phyloP scores from a whole-genome alignment of 2,888 invertebrate species.

The Bibio marci region DNA sequence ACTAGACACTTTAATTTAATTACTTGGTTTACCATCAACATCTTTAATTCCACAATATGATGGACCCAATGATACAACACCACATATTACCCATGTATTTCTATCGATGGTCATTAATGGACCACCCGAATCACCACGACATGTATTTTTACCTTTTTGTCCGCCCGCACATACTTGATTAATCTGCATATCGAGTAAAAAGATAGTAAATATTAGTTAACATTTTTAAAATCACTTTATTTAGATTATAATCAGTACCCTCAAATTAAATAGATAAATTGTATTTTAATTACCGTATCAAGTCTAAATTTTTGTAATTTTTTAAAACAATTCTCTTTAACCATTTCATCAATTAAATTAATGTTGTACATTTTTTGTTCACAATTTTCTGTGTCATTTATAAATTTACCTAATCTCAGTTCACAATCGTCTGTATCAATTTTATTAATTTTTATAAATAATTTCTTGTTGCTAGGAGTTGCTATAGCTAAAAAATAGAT shows the following conservation, averaged over 20 bases:
- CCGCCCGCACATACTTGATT: not conserved
- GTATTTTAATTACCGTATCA: too few relatives aligned
- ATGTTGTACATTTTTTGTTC: too few relatives aligned
- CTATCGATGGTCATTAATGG: not conserved
- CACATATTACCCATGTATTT: not conserved
- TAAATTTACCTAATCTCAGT: too few relatives aligned
- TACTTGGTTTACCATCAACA: not conserved
- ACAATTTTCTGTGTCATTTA: too few relatives aligned
- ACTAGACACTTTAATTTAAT: not conserved
- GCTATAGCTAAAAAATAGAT: not conserved
- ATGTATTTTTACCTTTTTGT: not conserved
- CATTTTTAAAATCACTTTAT: too few relatives aligned
- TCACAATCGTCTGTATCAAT: not conserved
- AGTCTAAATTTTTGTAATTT: too few relatives aligned
- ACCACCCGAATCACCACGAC: not conserved
- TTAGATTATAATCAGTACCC: too few relatives aligned
- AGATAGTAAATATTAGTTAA: too few relatives aligned
- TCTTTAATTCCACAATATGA: not conserved
- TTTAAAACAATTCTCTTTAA: too few relatives aligned
- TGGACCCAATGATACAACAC: conserved; percentile 3
- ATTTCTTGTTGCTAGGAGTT: conserved; percentile 1
- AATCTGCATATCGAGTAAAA: too few relatives aligned
- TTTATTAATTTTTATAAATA: not conserved
- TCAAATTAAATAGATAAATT: too few relatives aligned
- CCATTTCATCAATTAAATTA: too few relatives aligned